A percentile compares a stretch with the other conserved stretches of the same genome.
Conservation (phyloP, 2,797 vertebrate genomes). For the Trematomus bernacchii region DNA sequence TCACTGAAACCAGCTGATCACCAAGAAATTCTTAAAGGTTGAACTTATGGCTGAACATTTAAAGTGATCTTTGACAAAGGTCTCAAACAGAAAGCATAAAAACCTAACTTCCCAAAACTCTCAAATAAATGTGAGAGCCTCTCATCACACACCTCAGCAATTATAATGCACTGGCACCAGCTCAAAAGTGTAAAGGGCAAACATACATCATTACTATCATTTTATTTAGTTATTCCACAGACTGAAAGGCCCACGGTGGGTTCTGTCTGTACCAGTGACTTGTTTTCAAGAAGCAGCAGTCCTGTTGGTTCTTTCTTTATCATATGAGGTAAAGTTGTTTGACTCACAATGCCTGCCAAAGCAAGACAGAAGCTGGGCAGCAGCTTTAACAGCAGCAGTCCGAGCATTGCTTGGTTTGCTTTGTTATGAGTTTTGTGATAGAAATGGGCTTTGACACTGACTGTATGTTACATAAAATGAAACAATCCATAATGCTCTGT, state of each 20-base stretch:
- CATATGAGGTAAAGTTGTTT: neutral
- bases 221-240: conserved; percentile 2
- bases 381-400: conserved; percentile 8
- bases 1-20: neutral
- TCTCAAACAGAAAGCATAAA: neutral
- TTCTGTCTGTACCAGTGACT: neutral
- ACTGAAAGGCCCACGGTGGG: neutral
- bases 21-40: neutral
- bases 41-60: too few species aligned
- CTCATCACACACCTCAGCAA: neutral
- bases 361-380: conserved; percentile 22
- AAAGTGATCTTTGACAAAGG: neutral
- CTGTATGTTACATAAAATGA: conserved; percentile 8
- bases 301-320: conserved; percentile 18
- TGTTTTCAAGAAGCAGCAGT: conserved; percentile 9
- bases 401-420: neutral
- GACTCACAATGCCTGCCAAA: neutral
- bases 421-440: conserved; percentile 6
- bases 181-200: too few species aligned
- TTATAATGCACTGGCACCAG: neutral
- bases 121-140: neutral
- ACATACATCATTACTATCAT: too few species aligned
- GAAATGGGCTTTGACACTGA: conserved; percentile 7
- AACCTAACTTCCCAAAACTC: neutral
- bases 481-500: conserved; percentile 30